Conservation (phyloP, 1,140 invertebrate species). For the Aricia agestis region DNA sequence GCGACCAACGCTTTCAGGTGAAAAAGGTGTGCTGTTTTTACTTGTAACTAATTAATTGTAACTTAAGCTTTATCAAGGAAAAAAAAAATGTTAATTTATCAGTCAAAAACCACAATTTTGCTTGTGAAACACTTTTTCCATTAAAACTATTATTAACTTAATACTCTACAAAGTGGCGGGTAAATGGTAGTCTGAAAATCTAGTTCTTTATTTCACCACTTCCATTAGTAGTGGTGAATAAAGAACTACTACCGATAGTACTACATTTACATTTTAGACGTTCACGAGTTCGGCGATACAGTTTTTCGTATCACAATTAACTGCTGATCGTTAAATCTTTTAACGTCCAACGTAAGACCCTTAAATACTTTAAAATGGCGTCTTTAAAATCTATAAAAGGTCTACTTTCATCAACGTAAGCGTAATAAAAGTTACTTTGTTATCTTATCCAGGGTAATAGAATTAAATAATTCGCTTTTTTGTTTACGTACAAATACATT, state of each 20-base stretch:
- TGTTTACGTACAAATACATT: conserved; percentile 18
- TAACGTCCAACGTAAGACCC: conserved; percentile 49
- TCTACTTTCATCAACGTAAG: conserved; percentile 62
- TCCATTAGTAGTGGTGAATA: too few species aligned
- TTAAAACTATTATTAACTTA: too few species aligned
- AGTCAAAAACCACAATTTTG: too few species aligned
- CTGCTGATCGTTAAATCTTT: conserved; percentile 43
- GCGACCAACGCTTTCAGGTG: background rate
- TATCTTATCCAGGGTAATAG: conserved; percentile 54
- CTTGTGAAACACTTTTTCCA: too few species aligned
- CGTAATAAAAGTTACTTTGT: conserved; percentile 70
- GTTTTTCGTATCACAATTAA: conserved; percentile 32
- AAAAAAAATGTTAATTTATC: too few species aligned
- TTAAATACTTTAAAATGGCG: conserved; percentile 63
- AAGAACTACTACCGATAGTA: background rate
- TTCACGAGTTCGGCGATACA: background rate
- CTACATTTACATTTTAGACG: background rate
- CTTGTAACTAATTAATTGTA: background rate
- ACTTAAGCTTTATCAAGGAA: background rate
- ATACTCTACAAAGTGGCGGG: too few species aligned
- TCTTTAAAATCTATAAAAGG: conserved; percentile 70
- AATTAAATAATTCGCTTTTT: conserved; percentile 49
- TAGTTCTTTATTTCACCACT: background rate
- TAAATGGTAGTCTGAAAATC: background rate
- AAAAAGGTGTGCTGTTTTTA: too few species aligned